Evolutionary conservation across 2,888 invertebrate species (phyloP).

Genomic region (Drosophila trichaetosa): DNA sequence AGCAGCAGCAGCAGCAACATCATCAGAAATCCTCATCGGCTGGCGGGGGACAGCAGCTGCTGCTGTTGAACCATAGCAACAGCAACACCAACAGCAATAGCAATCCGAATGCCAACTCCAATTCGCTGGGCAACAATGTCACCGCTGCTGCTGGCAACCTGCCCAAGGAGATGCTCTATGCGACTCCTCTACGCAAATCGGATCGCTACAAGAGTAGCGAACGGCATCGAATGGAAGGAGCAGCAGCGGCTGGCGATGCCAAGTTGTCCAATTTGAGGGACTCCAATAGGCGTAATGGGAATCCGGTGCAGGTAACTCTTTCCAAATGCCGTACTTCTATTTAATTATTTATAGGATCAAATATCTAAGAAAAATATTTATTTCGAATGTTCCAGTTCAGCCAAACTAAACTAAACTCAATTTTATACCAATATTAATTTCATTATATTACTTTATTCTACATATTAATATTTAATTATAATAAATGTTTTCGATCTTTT

Average conservation of each 20-base stretch:
- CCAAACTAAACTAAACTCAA: neutral
- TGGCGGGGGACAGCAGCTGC: conserved; percentile 17
- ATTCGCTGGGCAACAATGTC: conserved; percentile 69
- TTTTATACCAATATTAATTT: neutral
- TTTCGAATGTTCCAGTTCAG: neutral
- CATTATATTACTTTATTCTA: neutral
- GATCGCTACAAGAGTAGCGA: conserved; percentile 84
- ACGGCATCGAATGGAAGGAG: conserved; percentile 69
- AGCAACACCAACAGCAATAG: conserved; percentile 45
- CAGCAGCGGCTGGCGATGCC: conserved; percentile 54
- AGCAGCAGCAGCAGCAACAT: conserved; percentile 26
- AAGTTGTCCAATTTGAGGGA: conserved; percentile 83
- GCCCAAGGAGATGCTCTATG: conserved; percentile 85
- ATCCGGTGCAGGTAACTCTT: conserved; percentile 67
- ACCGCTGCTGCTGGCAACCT: conserved; percentile 56
- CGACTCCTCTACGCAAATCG: conserved; percentile 84
- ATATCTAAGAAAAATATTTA: neutral
- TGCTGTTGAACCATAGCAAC: conserved; percentile 40
- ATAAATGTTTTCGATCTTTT: neutral
- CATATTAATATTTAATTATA: neutral
- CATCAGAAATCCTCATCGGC: conserved; percentile 74
- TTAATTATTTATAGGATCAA: neutral
- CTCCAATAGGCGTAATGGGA: conserved; percentile 83
- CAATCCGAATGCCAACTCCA: conserved; percentile 76
- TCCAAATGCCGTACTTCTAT: neutral